Conservation (phyloP, 1,140 invertebrate genomes). For the Leptopilina clavipes region DNA sequence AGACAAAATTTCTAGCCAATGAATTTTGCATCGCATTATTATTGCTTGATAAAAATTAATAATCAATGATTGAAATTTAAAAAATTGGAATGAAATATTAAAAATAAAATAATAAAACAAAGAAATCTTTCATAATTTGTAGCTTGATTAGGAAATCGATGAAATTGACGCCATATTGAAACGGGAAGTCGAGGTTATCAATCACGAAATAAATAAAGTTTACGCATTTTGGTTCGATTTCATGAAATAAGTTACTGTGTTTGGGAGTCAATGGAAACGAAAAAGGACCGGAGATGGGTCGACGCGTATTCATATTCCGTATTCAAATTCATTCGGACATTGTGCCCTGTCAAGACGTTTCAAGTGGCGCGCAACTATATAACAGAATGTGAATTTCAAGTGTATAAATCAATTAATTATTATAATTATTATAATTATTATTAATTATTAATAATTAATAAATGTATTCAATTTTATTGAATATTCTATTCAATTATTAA, state of each 20-base stretch:
- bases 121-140: conserved; percentile 17
- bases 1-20: too few species aligned
- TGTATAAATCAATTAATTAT: too few species aligned
- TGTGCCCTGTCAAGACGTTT: neutral
- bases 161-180: conserved; percentile 56
- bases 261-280: conserved; percentile 62
- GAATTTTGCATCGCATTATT: too few species aligned
- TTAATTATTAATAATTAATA: too few species aligned
- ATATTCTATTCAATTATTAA: too few species aligned
- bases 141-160: conserved; percentile 20
- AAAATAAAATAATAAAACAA: neutral
- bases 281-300: conserved; percentile 50
- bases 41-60: too few species aligned
- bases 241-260: conserved; percentile 68
- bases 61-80: neutral
- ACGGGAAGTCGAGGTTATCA: conserved; percentile 67
- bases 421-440: too few species aligned
- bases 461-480: too few species aligned
- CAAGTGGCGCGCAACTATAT: neutral
- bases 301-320: conserved; percentile 50
- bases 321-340: conserved; percentile 45
- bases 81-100: too few species aligned
- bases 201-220: conserved; percentile 70
- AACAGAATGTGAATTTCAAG: neutral
- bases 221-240: conserved; percentile 69